A percentile compares a stretch with the other conserved stretches of the same genome.
These are phyloP conservation scores for Cladorhizidae sp. DNA, from an alignment of 37 sponge, comb jelly and placozoan species.

Conservation along the genomic window DNA sequence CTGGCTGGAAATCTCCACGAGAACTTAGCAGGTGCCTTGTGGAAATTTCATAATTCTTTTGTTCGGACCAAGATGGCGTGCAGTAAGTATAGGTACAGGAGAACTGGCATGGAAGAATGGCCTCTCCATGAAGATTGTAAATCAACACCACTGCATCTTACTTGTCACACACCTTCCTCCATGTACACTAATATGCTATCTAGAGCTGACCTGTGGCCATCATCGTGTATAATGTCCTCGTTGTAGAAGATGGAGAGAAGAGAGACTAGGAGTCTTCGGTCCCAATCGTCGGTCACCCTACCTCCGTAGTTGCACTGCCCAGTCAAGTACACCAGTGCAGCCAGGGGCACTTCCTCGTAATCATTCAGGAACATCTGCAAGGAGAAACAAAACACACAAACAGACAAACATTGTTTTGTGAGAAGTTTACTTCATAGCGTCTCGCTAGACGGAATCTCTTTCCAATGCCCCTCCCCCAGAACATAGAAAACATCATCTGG, in stretches of 20 bases:
- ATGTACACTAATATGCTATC: not conserved
- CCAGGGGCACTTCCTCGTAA: constrained; percentile 87
- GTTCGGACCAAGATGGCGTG: too few relatives aligned
- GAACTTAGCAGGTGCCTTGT: too few relatives aligned
- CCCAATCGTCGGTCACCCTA: constrained; percentile 97
- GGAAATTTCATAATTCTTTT: too few relatives aligned
- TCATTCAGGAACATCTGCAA: constrained; percentile 97
- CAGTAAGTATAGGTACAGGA: too few relatives aligned
- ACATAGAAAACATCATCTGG: not conserved
- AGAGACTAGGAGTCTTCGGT: constrained; percentile 88
- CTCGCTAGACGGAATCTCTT: too few relatives aligned
- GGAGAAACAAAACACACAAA: not conserved
- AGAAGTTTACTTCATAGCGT: not conserved
- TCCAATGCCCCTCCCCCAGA: too few relatives aligned
- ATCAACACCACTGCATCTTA: too few relatives aligned
- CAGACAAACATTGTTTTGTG: not conserved
- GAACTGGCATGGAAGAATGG: too few relatives aligned
- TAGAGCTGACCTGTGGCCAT: constrained; percentile 82
- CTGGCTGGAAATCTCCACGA: too few relatives aligned
- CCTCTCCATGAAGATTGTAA: too few relatives aligned
- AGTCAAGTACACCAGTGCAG: constrained; percentile 92
- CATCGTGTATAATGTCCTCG: constrained; percentile 65
- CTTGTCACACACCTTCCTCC: too few relatives aligned
- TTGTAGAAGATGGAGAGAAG: constrained; percentile 93
- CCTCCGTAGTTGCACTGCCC: constrained; percentile 99